Percentiles rank a stretch among this genome's conserved stretches.
phyloP scores from a whole-genome alignment of 2,888 invertebrate genomes.

The Hymenopus coronatus region DNA sequence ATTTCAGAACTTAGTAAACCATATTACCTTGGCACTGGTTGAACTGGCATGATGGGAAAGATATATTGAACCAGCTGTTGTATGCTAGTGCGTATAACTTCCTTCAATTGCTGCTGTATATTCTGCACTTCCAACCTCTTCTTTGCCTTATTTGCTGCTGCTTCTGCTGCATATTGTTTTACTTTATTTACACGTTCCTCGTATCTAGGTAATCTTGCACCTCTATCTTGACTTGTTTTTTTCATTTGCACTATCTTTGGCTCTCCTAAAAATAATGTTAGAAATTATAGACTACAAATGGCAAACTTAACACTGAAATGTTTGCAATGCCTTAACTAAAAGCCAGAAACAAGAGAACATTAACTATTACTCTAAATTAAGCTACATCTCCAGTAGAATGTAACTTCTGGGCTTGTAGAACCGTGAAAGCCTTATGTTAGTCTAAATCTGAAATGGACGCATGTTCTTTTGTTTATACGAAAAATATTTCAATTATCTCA shows the following conservation, averaged over 20 bases:
- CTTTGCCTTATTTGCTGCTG: conserved; percentile 51
- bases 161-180: conserved; percentile 55
- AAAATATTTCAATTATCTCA: too few relatives aligned
- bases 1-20: too few relatives aligned
- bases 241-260: conserved; percentile 45
- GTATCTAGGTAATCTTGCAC: conserved; percentile 57
- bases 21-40: conserved; percentile 49
- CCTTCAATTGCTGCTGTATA: conserved; percentile 57
- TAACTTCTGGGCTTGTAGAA: too few relatives aligned
- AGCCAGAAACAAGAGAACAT: too few relatives aligned
- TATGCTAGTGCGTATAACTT: conserved; percentile 55
- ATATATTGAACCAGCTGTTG: conserved; percentile 64
- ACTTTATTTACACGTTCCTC: conserved; percentile 61
- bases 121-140: conserved; percentile 51
- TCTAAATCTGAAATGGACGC: too few relatives aligned
- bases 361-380: too few relatives aligned
- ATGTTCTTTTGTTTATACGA: too few relatives aligned
- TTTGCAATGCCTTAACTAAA: too few relatives aligned
- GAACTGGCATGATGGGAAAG: conserved; percentile 62
- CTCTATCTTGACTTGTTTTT: conserved; percentile 46
- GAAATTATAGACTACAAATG: too few relatives aligned
- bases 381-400: too few relatives aligned
- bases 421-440: too few relatives aligned
- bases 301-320: too few relatives aligned
- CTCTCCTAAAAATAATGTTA: conserved; percentile 42